Conservation (phyloP, 2,888 invertebrate genomes). For the Lacanobia wlatinum region DNA sequence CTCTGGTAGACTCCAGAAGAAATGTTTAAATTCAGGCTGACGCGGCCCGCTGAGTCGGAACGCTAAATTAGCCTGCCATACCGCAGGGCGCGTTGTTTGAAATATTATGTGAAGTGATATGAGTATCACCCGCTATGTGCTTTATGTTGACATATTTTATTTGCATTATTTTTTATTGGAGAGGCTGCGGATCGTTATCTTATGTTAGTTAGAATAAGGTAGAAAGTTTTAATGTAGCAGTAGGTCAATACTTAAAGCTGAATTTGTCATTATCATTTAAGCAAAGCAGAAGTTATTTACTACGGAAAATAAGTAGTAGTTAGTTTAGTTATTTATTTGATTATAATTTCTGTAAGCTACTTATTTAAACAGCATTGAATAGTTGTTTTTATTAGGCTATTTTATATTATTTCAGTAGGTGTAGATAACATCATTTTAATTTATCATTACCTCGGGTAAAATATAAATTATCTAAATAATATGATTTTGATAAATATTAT, state of each 20-base stretch:
- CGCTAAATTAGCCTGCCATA: conserved; percentile 83
- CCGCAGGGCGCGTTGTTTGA: conserved; percentile 79
- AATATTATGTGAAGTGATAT: conserved; percentile 80
- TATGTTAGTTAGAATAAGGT: not conserved
- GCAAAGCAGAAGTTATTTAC: not conserved
- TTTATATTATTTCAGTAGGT: too few species aligned
- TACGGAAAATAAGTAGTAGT: too few species aligned
- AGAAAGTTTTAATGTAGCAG: not conserved
- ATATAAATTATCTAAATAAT: conserved; percentile 45
- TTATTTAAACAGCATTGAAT: too few species aligned
- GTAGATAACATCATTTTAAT: not conserved
- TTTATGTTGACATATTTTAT: conserved; percentile 50
- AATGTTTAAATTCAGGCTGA: conserved; percentile 80
- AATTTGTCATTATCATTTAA: not conserved
- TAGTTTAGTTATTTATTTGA: too few species aligned
- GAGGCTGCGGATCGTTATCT: not conserved
- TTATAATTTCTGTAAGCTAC: too few species aligned
- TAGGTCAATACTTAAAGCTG: too few species aligned
- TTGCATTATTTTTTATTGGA: conserved; percentile 21
- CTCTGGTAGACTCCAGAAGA: conserved; percentile 81
- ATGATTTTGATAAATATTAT: conserved; percentile 46
- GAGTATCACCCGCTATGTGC: conserved; percentile 68
- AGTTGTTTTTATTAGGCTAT: too few species aligned
- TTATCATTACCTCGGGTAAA: conserved; percentile 34
- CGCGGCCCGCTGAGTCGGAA: conserved; percentile 78